These are phyloP conservation scores for Apostichopus japonicus DNA, from an alignment of 35 echinoderm and acorn worm genomes.

Conservation along the genomic window DNA sequence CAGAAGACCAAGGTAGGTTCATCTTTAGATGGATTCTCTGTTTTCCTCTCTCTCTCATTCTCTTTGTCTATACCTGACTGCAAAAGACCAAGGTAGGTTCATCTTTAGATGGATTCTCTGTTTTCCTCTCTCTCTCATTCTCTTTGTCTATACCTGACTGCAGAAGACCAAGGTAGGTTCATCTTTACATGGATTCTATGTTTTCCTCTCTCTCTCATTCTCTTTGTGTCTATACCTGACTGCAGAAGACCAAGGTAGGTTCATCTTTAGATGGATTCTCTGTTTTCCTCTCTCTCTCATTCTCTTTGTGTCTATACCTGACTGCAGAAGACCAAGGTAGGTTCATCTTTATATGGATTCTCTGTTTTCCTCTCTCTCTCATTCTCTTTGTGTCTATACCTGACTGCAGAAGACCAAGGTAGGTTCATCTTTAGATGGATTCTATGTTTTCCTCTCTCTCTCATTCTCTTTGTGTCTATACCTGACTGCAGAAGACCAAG, in stretches of 20 bases:
- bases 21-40: conserved; percentile 75
- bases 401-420: conserved; percentile 90
- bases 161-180: too few species aligned
- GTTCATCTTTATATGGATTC: conserved; percentile 76
- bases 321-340: too few species aligned
- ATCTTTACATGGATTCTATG: conserved; percentile 74
- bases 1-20: too few species aligned
- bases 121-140: too few species aligned
- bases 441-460: too few species aligned
- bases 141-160: too few species aligned
- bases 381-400: conserved; percentile 85
- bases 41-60: conserved; percentile 64
- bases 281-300: too few species aligned
- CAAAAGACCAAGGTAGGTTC: conserved; percentile 74
- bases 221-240: conserved; percentile 90
- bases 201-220: conserved; percentile 64
- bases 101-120: too few species aligned
- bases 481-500: too few species aligned
- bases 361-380: conserved; percentile 69
- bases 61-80: conserved; percentile 94
- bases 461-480: too few species aligned
- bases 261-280: too few species aligned
- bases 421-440: neutral
- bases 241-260: conserved; percentile 85
- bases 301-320: too few species aligned